Conservation (phyloP, 2,797 vertebrate species). For the Aplochiton taeniatus region DNA sequence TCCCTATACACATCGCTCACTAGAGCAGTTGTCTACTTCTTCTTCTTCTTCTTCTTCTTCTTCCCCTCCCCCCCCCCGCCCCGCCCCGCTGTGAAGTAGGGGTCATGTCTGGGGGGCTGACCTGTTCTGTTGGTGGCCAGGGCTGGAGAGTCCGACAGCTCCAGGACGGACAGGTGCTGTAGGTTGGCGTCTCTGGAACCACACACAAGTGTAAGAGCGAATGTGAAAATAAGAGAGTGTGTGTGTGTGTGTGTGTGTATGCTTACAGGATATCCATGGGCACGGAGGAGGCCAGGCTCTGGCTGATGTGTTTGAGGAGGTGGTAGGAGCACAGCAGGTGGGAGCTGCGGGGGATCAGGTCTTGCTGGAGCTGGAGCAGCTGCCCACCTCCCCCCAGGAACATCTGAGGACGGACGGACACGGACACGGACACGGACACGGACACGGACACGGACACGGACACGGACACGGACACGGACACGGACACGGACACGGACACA, state of each 20-base stretch:
- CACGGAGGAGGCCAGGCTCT: constrained; percentile 80
- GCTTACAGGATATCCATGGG: constrained; percentile 90
- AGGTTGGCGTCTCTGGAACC: constrained; percentile 88
- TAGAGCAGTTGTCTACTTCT: too few relatives aligned
- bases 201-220: neutral
- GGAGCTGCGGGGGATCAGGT: constrained; percentile 87
- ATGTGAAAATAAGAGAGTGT: neutral
- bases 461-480: too few relatives aligned
- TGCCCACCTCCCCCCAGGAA: constrained; percentile 80
- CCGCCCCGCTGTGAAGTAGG: too few relatives aligned
- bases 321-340: constrained; percentile 89
- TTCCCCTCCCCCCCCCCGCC: too few relatives aligned
- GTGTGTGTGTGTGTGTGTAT: neutral
- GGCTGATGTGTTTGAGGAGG: constrained; percentile 85
- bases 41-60: too few relatives aligned
- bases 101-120: too few relatives aligned
- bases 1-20: too few relatives aligned
- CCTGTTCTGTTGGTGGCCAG: constrained; percentile 76
- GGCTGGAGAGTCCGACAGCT: constrained; percentile 83
- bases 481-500: too few relatives aligned
- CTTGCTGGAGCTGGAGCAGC: constrained; percentile 89
- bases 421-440: neutral
- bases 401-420: constrained; percentile 64
- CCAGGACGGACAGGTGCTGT: constrained; percentile 90
- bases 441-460: too few relatives aligned